Conservation (phyloP, 2,113 vertebrate genomes). For the Isichthys henryi region DNA sequence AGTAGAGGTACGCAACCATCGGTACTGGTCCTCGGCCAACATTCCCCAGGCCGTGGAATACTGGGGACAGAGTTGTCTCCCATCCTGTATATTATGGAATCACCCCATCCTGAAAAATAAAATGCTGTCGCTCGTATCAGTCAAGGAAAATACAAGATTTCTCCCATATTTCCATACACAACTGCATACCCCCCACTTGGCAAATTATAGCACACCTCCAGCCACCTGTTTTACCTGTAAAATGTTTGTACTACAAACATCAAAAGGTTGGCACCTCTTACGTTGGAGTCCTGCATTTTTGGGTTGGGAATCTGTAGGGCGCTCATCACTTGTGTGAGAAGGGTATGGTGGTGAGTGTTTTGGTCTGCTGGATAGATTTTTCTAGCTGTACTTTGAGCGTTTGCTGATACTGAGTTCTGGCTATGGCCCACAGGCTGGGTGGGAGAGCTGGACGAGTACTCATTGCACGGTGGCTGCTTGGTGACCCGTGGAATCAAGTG, state of each 20-base stretch:
- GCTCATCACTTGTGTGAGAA: background rate
- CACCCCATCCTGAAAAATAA: background rate
- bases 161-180: background rate
- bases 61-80: background rate
- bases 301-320: background rate
- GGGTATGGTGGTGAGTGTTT: background rate
- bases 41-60: background rate
- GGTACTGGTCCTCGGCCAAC: background rate
- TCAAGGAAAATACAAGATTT: background rate
- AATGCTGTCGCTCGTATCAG: background rate
- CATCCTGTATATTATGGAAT: background rate
- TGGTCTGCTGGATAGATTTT: background rate
- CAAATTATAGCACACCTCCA: background rate
- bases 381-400: background rate
- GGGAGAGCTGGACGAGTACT: constrained; percentile 88
- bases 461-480: constrained; percentile 84
- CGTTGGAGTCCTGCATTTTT: background rate
- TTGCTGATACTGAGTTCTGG: too few relatives aligned
- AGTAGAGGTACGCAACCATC: background rate
- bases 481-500: constrained; percentile 85
- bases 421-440: constrained; percentile 76
- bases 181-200: background rate
- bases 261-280: background rate
- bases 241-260: background rate
- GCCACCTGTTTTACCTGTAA: background rate